These are phyloP conservation scores for Triplophysa tibetana DNA, from an alignment of 2,113 vertebrate species.

Conservation along the genomic window DNA sequence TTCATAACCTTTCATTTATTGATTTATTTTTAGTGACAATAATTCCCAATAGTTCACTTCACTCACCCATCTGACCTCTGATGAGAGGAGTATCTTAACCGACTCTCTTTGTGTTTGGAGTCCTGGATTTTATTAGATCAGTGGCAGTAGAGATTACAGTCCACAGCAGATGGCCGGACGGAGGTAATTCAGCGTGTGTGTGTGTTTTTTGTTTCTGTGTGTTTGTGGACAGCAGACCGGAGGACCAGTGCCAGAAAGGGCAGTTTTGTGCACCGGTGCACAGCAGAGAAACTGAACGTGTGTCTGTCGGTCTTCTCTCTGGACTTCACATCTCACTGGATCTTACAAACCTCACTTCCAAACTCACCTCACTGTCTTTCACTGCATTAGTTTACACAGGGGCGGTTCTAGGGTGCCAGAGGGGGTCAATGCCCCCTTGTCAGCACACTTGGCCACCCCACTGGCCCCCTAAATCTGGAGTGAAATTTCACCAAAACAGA, in stretches of 20 bases:
- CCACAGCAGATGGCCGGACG: conserved; percentile 24
- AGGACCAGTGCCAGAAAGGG: conserved; percentile 24
- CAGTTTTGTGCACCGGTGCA: conserved; percentile 38
- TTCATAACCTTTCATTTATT: no score
- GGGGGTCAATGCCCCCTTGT: no score
- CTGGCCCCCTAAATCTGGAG: no score
- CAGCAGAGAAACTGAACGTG: conserved; percentile 18
- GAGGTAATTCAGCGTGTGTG: conserved; percentile 27
- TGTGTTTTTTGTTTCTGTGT: conserved; percentile 29
- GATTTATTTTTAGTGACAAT: no score
- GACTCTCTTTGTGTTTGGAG: background rate
- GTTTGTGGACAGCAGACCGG: background rate
- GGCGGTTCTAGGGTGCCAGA: no score
- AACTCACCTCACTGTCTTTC: background rate
- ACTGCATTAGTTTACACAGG: background rate
- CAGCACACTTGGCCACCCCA: no score
- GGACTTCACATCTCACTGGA: conserved; percentile 12
- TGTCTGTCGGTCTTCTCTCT: background rate
- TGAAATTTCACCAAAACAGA: no score
- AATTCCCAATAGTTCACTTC: no score
- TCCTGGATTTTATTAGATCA: conserved; percentile 14
- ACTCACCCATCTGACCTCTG: no score
- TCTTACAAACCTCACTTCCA: background rate
- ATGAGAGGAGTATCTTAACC: no score
- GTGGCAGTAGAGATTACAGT: background rate